Base-by-base conservation (phyloP, 92 coral and sea anemone species). In the Bergia sp. region DNA sequence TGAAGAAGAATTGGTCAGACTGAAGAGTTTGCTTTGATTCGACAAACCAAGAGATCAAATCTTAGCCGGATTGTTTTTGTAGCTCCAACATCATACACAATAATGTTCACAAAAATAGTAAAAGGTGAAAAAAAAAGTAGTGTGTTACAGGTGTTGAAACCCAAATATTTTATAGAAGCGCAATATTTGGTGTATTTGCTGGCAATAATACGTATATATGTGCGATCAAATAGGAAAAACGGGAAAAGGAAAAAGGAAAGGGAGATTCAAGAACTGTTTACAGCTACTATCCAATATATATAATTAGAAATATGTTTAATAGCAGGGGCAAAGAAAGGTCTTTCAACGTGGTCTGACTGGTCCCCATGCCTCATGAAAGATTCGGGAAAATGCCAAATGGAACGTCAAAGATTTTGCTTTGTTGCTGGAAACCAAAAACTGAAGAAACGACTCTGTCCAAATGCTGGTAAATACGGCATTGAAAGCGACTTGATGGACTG, bases 341-440 rank as follows among this genome's bases (percentile, higher is more conserved):
- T 84, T 1, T 84, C 87, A 7, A 44, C 58, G 1, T 84, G 87
- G 87, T 84, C 87, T 29, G 67, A 72, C 18, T 84, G 87, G 87
- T 69, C 87, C 7, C 87, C 87, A 2, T 84, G 87, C 1, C 5
- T 36, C 11, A 84, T 69, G 87, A 72, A 84, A n/a, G 65, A 71
- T 13, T 69, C 87, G 36, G 87, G 79, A 49, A 84, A 84, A 74
- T 84, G 87, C 23, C 79, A 71, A 39, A 29, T 36, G 87, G 64
- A 84, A 45, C 87, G 87, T 3, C 78, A 84, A 45, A 45, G 87
- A n/a, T 84, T 84, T 50, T 84, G 87, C 38, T 84, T 84, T 45
- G 77, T 37, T 84, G 87, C 67, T 21, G 65, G 78, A 84, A 84
- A 84, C 39, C 16, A 38, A 29, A 36, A 45, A 10, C 87, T 84